Percentiles rank a stretch among this genome's conserved stretches.
These are phyloP conservation scores for Pteromalus puparum DNA, from an alignment of 1,140 invertebrate species.

Conservation along the genomic window DNA sequence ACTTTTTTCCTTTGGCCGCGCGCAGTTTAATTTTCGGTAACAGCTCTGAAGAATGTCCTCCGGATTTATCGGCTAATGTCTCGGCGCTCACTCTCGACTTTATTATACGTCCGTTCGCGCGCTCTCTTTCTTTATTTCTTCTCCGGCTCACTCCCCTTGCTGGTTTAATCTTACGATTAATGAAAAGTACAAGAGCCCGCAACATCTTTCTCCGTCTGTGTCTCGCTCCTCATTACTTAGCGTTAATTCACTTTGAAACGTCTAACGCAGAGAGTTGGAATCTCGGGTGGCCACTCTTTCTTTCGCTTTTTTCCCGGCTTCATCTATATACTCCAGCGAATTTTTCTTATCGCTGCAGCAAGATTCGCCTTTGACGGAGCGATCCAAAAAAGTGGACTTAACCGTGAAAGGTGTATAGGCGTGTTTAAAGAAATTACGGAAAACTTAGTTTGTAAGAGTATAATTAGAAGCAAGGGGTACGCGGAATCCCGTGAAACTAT, in stretches of 20 bases:
- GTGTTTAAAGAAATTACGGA: no score
- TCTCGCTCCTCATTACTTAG: constrained; percentile 48
- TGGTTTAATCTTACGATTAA: constrained; percentile 50
- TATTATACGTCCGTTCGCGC: constrained; percentile 41
- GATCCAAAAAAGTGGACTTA: no score
- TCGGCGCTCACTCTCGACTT: constrained; percentile 42
- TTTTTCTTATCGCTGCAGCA: constrained; percentile 20
- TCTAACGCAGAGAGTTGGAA: constrained; percentile 48
- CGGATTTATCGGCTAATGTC: constrained; percentile 46
- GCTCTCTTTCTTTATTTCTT: background rate
- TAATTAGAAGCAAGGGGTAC: no score
- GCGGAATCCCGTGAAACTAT: no score
- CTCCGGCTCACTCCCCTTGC: background rate
- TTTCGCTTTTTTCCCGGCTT: background rate
- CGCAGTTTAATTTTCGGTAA: constrained; percentile 48
- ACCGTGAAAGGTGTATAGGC: no score
- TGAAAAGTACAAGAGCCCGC: constrained; percentile 46
- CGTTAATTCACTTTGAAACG: constrained; percentile 53
- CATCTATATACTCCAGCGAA: constrained; percentile 22
- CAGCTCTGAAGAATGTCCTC: constrained; percentile 35
- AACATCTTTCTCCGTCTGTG: constrained; percentile 42
- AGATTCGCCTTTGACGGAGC: no score
- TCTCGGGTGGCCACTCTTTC: constrained; percentile 14
- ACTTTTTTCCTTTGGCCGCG: background rate
- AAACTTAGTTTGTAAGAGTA: no score